Evolutionary conservation across 2,888 invertebrate species (phyloP), one percentile per base, ranked within the genome.

Genomic region (Oscheius sp.): DNA sequence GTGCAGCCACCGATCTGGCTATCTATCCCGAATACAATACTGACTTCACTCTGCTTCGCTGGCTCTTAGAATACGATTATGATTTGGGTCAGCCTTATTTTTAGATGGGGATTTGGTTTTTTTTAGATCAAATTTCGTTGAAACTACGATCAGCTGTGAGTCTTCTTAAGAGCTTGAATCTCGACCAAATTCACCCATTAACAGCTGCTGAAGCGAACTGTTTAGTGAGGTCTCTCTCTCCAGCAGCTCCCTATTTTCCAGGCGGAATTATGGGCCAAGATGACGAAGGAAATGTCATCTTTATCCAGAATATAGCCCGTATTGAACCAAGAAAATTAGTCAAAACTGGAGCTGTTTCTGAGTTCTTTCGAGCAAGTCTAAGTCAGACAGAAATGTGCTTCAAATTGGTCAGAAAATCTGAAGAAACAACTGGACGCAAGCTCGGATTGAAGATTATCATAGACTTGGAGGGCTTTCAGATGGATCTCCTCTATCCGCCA

Each of bases 31-130:
- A 71, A 23, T 81, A 78, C 70, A 75, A 82, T 57, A 82, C 82
- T 12, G 81, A 84, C 39, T 81, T 82, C 55, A 76, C 80, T 2
- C 63, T 84, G 29, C 72, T 83, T 10, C 77, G 84, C 5, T 84
- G 84, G 84, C 70, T 84, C 2, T 72, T 76, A 69, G 84, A 82
- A 66, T 84, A 80, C 78, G 81, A 84, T 65, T 80, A 82, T 67
- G 74, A 83, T 53, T 76, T 83, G 61, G 70, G 68, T 69, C 31
- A 33, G 52, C 57, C 15, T 4, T 3, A 37, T 29, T n/a, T 33
- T 15, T 45, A 45, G 2, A 25, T 12, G 8, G 20, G 29, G 23
- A 17, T 27, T 15, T 39, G 8, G 23, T 4, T 58, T 31, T 15
- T 48, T 70, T 57, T 23, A 78, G 78, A 78, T 25, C 67, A 39